Evolutionary conservation across 2,113 vertebrate genomes (phyloP).

Genomic region (Brachyhypopomus gauderio): DNA sequence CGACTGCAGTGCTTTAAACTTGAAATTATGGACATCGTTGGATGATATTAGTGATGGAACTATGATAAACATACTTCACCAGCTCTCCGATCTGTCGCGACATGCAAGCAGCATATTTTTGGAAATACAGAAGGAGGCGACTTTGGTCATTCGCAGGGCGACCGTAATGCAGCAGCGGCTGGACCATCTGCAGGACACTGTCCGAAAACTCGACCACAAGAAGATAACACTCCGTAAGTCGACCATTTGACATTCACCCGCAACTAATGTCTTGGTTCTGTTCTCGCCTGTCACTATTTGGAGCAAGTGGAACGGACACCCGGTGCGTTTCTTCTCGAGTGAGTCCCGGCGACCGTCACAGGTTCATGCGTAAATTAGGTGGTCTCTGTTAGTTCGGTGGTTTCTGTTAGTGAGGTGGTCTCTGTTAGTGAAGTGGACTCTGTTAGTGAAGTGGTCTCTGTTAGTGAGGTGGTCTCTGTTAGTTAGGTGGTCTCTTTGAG

Average conservation of each 20-base stretch:
- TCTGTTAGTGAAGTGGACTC: no score
- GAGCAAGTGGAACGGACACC: background rate
- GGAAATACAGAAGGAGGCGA: slow-evolving; percentile 77
- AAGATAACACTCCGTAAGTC: slow-evolving; percentile 80
- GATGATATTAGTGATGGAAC: slow-evolving; percentile 77
- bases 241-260: background rate
- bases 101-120: slow-evolving; percentile 81
- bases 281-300: background rate
- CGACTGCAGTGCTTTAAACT: background rate
- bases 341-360: background rate
- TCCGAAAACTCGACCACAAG: slow-evolving; percentile 75
- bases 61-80: slow-evolving; percentile 75
- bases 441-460: background rate
- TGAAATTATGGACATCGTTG: slow-evolving; percentile 70
- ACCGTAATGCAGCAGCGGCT: slow-evolving; percentile 73
- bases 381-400: background rate
- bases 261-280: no score
- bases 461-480: background rate
- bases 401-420: background rate
- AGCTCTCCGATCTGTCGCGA: slow-evolving; percentile 82
- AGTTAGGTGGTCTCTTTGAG: no score
- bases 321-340: background rate
- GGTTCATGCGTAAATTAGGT: background rate
- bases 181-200: slow-evolving; percentile 68
- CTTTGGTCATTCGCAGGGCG: slow-evolving; percentile 70